Evolutionary conservation across 2,888 invertebrate genomes (phyloP).

Genomic region (Aromia moschata): DNA sequence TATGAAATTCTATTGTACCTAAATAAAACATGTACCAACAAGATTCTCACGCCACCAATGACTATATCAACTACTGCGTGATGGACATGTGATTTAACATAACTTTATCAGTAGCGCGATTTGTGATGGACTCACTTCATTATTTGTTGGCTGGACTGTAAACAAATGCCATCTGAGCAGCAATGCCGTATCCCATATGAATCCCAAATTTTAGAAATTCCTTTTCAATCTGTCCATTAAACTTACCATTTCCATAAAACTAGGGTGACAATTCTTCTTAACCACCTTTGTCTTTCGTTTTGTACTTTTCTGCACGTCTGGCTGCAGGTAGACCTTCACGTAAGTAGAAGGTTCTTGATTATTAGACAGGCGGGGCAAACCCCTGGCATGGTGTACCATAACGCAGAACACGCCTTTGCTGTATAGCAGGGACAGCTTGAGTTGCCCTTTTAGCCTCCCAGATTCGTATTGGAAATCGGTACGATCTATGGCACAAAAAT

Average conservation of each 20-base stretch:
- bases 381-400: conserved; percentile 91
- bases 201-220: too few species aligned
- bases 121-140: too few species aligned
- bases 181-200: too few species aligned
- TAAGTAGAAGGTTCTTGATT: conserved; percentile 89
- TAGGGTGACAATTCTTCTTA: conserved; percentile 91
- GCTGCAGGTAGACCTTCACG: conserved; percentile 91
- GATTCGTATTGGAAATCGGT: conserved; percentile 51
- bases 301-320: conserved; percentile 90
- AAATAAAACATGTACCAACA: too few species aligned
- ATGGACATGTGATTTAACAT: too few species aligned
- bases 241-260: conserved; percentile 98
- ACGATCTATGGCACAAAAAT: conserved; percentile 45
- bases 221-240: too few species aligned
- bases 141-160: too few species aligned
- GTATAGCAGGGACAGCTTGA: conserved; percentile 82
- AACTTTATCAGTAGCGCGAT: too few species aligned
- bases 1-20: too few species aligned
- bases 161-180: too few species aligned
- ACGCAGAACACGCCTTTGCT: conserved; percentile 78
- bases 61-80: too few species aligned
- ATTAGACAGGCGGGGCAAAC: conserved; percentile 80
- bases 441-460: conserved; percentile 72
- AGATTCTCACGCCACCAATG: too few species aligned
- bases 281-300: conserved; percentile 97